Conservation (phyloP, 2,888 invertebrate genomes). For the Panorpa germanica region DNA sequence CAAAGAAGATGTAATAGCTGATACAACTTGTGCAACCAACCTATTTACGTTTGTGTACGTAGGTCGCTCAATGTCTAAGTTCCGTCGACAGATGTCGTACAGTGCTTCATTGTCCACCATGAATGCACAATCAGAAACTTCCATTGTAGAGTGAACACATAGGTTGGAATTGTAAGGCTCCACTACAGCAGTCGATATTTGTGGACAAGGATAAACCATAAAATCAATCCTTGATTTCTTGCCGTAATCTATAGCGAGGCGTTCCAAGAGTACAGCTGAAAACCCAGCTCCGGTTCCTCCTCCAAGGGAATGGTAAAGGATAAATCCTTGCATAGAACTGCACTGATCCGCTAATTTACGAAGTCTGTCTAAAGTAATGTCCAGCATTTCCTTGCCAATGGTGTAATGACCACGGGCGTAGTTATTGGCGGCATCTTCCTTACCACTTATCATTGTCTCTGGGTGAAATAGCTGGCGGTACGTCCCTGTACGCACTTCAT, state of each 20-base stretch:
- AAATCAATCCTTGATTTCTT: conserved; percentile 72
- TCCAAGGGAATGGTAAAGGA: conserved; percentile 70
- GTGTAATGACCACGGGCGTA: conserved; percentile 68
- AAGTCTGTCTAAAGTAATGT: conserved; percentile 45
- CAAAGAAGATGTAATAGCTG: conserved; percentile 48
- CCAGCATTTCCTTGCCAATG: conserved; percentile 52
- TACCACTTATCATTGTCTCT: conserved; percentile 62
- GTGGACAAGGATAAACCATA: conserved; percentile 67
- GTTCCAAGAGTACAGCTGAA: conserved; percentile 64
- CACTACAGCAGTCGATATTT: conserved; percentile 74
- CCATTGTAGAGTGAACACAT: conserved; percentile 68
- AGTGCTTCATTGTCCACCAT: conserved; percentile 82
- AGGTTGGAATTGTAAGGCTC: conserved; percentile 78
- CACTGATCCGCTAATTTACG: conserved; percentile 55
- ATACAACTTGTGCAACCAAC: conserved; percentile 57
- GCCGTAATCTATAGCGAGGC: conserved; percentile 59
- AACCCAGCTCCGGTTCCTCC: conserved; percentile 70
- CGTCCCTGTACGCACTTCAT: conserved; percentile 30
- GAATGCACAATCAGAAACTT: conserved; percentile 68
- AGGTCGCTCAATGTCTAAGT: conserved; percentile 63
- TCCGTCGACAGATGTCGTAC: conserved; percentile 67
- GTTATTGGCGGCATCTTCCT: conserved; percentile 72
- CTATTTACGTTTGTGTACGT: conserved; percentile 71
- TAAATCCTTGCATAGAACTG: conserved; percentile 53
- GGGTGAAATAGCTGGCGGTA: conserved; percentile 62